Percentiles rank a stretch among this genome's conserved stretches.
phyloP scores from a whole-genome alignment of 2,888 invertebrate genomes.

The Rhagium mordax region DNA sequence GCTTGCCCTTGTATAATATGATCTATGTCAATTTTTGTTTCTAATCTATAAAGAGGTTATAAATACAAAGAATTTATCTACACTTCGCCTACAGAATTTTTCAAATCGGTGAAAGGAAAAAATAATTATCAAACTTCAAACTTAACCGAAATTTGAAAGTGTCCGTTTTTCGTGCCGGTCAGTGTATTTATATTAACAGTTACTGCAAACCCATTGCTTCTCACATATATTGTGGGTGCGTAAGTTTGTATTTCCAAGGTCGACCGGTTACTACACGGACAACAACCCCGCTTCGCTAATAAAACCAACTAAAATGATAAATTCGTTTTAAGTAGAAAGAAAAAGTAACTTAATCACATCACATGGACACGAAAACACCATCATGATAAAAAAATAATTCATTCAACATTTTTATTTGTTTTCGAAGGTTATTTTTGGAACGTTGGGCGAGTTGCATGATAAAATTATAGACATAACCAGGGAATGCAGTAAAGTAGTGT shows the following conservation, averaged over 20 bases:
- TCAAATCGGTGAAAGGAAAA: too few relatives aligned
- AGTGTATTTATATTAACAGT: constrained; percentile 9
- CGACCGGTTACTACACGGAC: constrained; percentile 56
- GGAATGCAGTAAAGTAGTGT: constrained; percentile 40
- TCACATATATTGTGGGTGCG: constrained; percentile 48
- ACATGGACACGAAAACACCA: not conserved
- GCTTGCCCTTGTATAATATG: too few relatives aligned
- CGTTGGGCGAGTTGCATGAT: constrained; percentile 28
- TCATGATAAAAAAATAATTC: constrained; percentile 13
- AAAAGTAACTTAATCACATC: constrained; percentile 27
- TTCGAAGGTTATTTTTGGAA: constrained; percentile 49
- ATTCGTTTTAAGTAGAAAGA: constrained; percentile 39
- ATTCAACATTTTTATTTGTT: constrained; percentile 19
- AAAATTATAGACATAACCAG: constrained; percentile 45
- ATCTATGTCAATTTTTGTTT: too few relatives aligned
- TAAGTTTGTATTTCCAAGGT: constrained; percentile 57
- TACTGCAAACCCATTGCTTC: constrained; percentile 23
- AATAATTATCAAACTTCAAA: too few relatives aligned
- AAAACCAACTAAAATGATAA: constrained; percentile 46
- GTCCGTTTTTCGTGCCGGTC: too few relatives aligned
- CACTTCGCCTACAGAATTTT: too few relatives aligned
- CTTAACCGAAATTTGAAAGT: too few relatives aligned
- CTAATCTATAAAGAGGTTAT: too few relatives aligned
- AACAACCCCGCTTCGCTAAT: constrained; percentile 55
- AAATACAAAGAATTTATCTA: too few relatives aligned